Percentiles rank a stretch among this genome's conserved stretches.
These are phyloP conservation scores for Gisinianus flammeolus DNA, from an alignment of 2,888 invertebrate genomes.

Conservation along the genomic window DNA sequence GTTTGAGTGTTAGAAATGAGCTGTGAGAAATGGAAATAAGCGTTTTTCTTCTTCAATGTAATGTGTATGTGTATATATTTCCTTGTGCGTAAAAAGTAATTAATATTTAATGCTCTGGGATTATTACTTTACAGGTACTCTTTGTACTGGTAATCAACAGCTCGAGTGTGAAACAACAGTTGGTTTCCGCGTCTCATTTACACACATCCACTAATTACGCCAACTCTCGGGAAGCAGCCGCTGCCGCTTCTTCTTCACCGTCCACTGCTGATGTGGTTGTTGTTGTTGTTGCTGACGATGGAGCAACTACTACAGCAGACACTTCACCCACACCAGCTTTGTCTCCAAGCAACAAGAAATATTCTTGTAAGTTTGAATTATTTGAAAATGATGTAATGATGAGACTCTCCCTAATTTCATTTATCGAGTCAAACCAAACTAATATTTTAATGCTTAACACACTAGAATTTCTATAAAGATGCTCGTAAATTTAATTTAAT, in stretches of 20 bases:
- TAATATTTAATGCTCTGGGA: constrained; percentile 24
- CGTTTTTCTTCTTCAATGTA: too few relatives aligned
- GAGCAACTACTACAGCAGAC: not conserved
- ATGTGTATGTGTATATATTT: not conserved
- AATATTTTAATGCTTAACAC: too few relatives aligned
- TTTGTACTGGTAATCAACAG: constrained; percentile 32
- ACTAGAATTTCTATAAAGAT: too few relatives aligned
- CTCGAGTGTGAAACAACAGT: constrained; percentile 41
- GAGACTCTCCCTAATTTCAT: too few relatives aligned
- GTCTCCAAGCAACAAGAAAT: constrained; percentile 12
- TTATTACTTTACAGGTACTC: constrained; percentile 32
- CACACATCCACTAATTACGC: constrained; percentile 30
- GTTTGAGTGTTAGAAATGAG: not conserved
- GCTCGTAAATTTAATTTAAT: too few relatives aligned
- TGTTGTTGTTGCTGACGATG: too few relatives aligned
- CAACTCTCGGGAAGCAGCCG: not conserved
- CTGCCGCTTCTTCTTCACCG: not conserved
- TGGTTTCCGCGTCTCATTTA: constrained; percentile 45
- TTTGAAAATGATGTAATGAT: too few relatives aligned
- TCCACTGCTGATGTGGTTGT: not conserved
- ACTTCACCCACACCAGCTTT: not conserved
- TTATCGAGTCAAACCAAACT: too few relatives aligned
- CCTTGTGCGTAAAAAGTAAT: constrained; percentile 16
- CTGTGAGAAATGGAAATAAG: not conserved
- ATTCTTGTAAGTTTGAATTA: constrained; percentile 26